Conservation (phyloP, 2,888 invertebrate species). For the Girardia tigrina region DNA sequence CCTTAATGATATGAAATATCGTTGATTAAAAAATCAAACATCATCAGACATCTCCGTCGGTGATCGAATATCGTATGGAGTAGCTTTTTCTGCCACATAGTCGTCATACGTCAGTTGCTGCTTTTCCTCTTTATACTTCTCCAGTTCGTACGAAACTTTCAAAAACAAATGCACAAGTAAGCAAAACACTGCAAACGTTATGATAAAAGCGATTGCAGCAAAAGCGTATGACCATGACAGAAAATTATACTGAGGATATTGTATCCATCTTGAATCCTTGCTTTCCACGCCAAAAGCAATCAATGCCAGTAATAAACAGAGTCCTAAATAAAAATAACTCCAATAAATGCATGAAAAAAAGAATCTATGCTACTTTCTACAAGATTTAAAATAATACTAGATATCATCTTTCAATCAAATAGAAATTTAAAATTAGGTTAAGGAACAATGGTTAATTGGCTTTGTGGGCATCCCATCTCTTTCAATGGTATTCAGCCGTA, state of each 20-base stretch:
- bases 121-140: background rate
- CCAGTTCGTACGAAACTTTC: background rate
- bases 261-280: slow-evolving; percentile 37
- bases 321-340: slow-evolving; percentile 32
- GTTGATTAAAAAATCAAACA: background rate
- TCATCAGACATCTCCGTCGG: background rate
- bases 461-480: no score
- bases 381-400: no score
- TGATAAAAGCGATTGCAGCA: slow-evolving; percentile 29
- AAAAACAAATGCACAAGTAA: slow-evolving; percentile 26
- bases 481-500: no score
- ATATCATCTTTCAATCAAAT: no score
- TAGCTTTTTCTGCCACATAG: background rate
- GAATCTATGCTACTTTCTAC: no score
- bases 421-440: no score
- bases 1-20: slow-evolving; percentile 8
- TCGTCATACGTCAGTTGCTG: background rate
- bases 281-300: slow-evolving; percentile 37
- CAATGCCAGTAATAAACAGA: slow-evolving; percentile 28
- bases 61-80: slow-evolving; percentile 26
- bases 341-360: no score
- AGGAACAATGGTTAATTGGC: no score
- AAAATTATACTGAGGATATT: slow-evolving; percentile 34
- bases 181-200: slow-evolving; percentile 5
- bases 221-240: slow-evolving; percentile 36